A percentile compares a stretch with the other conserved stretches of the same genome.
Evolutionary conservation across 2,797 vertebrate genomes (phyloP).

Genomic region (Hoplostethus atlanticus): DNA sequence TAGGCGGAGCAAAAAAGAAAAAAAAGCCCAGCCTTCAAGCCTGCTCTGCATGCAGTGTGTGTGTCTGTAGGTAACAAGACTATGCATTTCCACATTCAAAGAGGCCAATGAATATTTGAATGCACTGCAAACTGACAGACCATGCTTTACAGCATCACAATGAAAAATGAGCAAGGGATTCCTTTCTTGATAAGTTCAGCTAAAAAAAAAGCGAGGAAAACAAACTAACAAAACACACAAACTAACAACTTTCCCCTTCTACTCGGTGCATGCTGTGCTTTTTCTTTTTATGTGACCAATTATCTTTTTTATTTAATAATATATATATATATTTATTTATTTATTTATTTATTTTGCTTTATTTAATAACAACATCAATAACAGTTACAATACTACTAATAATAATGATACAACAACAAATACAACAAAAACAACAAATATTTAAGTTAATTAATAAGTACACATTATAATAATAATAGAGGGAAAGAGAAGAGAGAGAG

Average conservation of each 20-base stretch:
- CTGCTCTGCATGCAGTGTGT: constrained; percentile 63
- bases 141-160: constrained; percentile 67
- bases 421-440: no score
- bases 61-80: constrained; percentile 56
- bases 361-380: no score
- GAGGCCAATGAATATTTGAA: constrained; percentile 76
- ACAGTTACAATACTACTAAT: no score
- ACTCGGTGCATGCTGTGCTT: background rate
- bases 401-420: no score
- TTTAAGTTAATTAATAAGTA: no score
- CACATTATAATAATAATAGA: no score
- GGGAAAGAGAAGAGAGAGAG: no score
- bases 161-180: constrained; percentile 72
- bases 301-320: no score
- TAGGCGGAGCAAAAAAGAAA: constrained; percentile 56
- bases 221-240: constrained; percentile 19
- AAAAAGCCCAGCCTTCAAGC: constrained; percentile 42
- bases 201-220: constrained; percentile 26
- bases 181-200: constrained; percentile 66
- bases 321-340: no score
- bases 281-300: no score
- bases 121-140: constrained; percentile 72
- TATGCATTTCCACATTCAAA: constrained; percentile 77
- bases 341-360: no score
- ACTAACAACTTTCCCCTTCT: background rate